These are phyloP conservation scores for Pyrochroa serraticornis DNA, from an alignment of 2,888 invertebrate species.

Conservation along the genomic window DNA sequence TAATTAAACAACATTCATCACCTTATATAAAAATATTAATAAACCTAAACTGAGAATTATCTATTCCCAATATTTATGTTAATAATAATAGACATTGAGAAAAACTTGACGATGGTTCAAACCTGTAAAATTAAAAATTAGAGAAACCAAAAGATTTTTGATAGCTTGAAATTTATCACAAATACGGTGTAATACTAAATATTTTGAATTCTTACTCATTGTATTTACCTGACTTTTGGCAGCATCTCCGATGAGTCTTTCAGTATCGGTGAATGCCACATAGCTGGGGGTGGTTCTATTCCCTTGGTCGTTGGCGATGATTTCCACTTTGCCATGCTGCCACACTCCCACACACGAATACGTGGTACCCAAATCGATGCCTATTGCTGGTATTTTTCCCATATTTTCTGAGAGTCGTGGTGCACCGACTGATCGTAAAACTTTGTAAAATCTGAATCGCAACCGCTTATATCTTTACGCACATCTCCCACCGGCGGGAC, in stretches of 20 bases:
- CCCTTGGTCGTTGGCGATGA: constrained; percentile 88
- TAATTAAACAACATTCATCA: too few species aligned
- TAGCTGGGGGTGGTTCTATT: constrained; percentile 88
- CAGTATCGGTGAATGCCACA: constrained; percentile 85
- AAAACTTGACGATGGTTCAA: too few species aligned
- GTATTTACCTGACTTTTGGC: constrained; percentile 78
- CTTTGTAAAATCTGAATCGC: constrained; percentile 1
- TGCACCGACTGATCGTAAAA: constrained; percentile 4
- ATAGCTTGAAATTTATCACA: too few species aligned
- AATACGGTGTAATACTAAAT: too few species aligned
- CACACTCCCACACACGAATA: constrained; percentile 85
- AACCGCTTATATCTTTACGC: constrained; percentile 8
- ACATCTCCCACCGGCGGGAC: constrained; percentile 14
- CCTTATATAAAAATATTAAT: too few species aligned
- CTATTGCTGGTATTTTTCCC: constrained; percentile 43
- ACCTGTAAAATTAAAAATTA: too few species aligned
- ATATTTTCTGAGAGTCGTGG: constrained; percentile 23
- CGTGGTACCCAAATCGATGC: constrained; percentile 79
- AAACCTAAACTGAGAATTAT: too few species aligned
- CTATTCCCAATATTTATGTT: too few species aligned
- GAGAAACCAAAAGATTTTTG: too few species aligned
- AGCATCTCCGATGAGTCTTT: constrained; percentile 84
- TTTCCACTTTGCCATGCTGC: constrained; percentile 82
- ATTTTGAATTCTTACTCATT: not conserved
- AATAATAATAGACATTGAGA: too few species aligned